Conservation (phyloP, 2,888 invertebrate genomes). For the Patella pellucida region DNA sequence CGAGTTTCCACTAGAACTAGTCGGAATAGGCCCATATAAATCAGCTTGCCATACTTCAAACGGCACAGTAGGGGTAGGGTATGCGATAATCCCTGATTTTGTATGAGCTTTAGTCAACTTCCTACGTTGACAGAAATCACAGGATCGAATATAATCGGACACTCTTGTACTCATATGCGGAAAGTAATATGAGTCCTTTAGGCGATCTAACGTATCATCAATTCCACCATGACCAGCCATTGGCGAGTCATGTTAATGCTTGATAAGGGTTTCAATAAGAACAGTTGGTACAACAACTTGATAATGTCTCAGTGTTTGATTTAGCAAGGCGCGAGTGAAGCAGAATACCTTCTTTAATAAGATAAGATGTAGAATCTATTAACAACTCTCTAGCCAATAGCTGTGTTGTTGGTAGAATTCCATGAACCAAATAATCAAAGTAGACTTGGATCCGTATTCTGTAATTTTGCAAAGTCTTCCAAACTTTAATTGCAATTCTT, state of each 20-base stretch:
- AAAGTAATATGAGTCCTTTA: constrained; percentile 27
- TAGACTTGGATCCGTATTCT: too few species aligned
- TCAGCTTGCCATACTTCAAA: constrained; percentile 30
- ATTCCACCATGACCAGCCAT: constrained; percentile 30
- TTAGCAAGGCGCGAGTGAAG: too few species aligned
- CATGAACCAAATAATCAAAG: too few species aligned
- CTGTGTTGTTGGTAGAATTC: too few species aligned
- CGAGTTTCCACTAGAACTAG: constrained; percentile 17
- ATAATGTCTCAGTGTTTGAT: too few species aligned
- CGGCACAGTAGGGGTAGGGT: constrained; percentile 19
- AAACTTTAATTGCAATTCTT: too few species aligned
- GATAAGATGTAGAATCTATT: too few species aligned
- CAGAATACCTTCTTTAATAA: too few species aligned
- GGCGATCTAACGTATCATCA: constrained; percentile 25
- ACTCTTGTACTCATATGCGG: constrained; percentile 16
- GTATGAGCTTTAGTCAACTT: constrained; percentile 24
- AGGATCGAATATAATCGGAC: constrained; percentile 23
- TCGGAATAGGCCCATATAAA: constrained; percentile 23
- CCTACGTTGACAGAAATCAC: constrained; percentile 23
- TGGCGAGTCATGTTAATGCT: constrained; percentile 27
- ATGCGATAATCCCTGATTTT: constrained; percentile 17
- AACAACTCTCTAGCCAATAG: too few species aligned
- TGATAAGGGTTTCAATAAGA: constrained; percentile 14
- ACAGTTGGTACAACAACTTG: too few species aligned
- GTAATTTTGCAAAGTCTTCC: too few species aligned